Percentiles rank a stretch among this genome's conserved stretches.
These are phyloP conservation scores for Drymodes brunneopygia DNA, from an alignment of 2,113 vertebrate species.

Conservation along the genomic window DNA sequence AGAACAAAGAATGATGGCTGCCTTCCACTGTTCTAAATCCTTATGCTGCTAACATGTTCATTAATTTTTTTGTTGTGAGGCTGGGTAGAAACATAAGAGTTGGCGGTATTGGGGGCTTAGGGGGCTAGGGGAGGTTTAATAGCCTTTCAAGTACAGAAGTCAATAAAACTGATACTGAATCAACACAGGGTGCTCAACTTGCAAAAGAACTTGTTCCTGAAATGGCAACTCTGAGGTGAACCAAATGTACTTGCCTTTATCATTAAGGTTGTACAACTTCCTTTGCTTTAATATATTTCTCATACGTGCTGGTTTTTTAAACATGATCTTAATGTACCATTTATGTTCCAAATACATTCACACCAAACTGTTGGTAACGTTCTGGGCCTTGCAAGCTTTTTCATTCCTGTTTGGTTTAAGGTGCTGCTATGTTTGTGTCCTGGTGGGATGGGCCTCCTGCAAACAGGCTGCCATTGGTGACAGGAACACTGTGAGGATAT, in stretches of 20 bases:
- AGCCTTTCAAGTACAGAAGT: neutral
- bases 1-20: neutral
- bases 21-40: neutral
- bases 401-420: neutral
- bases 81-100: neutral
- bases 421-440: constrained; percentile 7
- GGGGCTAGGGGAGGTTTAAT: neutral
- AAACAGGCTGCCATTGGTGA: neutral
- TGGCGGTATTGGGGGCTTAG: neutral
- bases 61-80: neutral
- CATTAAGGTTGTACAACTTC: neutral
- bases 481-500: neutral
- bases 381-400: neutral
- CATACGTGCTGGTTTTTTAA: neutral
- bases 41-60: neutral
- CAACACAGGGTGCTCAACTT: neutral
- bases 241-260: constrained; percentile 4
- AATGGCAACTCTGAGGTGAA: neutral
- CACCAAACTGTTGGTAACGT: neutral
- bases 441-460: neutral
- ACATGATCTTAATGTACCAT: neutral
- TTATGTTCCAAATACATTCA: constrained; percentile 17
- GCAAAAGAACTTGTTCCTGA: neutral
- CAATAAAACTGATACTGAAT: neutral
- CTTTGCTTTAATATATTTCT: constrained; percentile 37